Evolutionary conservation across 2,888 invertebrate genomes (phyloP), one percentile per base, ranked within the genome.

Genomic region (Volucella zonaria): DNA sequence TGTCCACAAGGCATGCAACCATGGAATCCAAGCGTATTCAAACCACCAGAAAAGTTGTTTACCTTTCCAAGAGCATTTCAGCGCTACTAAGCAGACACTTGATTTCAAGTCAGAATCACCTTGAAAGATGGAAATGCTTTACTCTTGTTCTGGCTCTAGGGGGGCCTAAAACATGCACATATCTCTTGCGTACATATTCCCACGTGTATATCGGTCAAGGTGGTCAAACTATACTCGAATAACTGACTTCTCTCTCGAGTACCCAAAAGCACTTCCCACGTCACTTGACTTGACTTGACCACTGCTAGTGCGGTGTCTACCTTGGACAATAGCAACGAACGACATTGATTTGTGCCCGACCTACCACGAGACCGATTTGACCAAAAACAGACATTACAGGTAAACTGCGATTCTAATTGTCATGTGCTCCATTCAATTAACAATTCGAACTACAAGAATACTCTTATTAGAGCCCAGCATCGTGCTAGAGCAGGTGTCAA

Each of bases 151-250:
- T 73, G 74, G 54, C 52, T 54, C 43, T 45, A 23, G n/a, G 43
- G 54, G 8, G 23, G 31, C 49, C 31, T 31, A 31, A 31, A 31
- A 31, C 31, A 31, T 80, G 31, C 40, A 56, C 9, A 49, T 70
- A 11, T 74, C 40, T 45, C 43, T 31, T 42, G 49, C 67, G 56
- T 61, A 43, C 8, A 64, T 80, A 76, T 75, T 75, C 61, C 71
- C 75, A 51, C 71, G 76, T 76, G 62, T 80, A 76, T 85, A 81
- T 85, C 81, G 85, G 85, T 85, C 85, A 85, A 85, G 85, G 85
- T 80, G 76, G 71, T 52, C 66, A 64, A 58, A 75, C 31, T 11
- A 62, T 51, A 47, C 43, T 56, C 51, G 52, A 47, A 59, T 45
- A 56, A 49, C 42, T 70, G 71, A 49, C 49, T 51, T 3, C 14